Base-by-base conservation (phyloP, 2,888 invertebrate species). In the Serrognathus titanus region DNA sequence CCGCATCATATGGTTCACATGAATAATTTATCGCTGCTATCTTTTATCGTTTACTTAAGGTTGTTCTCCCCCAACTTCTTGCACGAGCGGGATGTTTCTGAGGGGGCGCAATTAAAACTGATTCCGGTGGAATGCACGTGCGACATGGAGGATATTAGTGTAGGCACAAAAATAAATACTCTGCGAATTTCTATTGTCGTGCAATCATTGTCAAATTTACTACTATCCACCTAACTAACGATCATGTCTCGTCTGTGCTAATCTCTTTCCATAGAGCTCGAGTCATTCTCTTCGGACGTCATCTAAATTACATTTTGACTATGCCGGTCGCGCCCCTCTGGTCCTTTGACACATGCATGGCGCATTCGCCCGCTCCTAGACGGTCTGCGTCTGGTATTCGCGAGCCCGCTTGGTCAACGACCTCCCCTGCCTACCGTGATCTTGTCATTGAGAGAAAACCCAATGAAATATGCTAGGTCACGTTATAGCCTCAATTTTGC, bases 381-480 rank as follows among this genome's bases (percentile, higher is more conserved):
- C 51, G 13, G 31, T 38, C 31, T 13, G 43, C 50, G 24, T 52
- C 41, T 37, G 40, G 48, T 31, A 16, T 35, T 48, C 35, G 48
- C 53, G 50, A 53, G 57, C 57, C 58, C 52, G 58, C 38, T 48
- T 48, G 47, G 53, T 54, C 59, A 54, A 57, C 62, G 53, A 55
- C 49, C 56, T 57, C 57, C 55, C 52, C 57, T 48, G 60, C 48
- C 57, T 58, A 58, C 62, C 63, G 59, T 60, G 63, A 63, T 64
- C 64, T 64, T 63, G 63, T 65, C 63, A 65, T 62, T 63, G 63
- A 62, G 67, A 65, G 67, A 65, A 69, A 69, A 62, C 66, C 66
- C 63, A 67, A 69, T 69, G 69, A 63, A 66, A 67, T 67, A 67
- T 66, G 67, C 67, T 67, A 66, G 69, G 69, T 69, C 69, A 67